Evolutionary conservation across 2,113 vertebrate species (phyloP).

Genomic region (Rallus limicola): DNA sequence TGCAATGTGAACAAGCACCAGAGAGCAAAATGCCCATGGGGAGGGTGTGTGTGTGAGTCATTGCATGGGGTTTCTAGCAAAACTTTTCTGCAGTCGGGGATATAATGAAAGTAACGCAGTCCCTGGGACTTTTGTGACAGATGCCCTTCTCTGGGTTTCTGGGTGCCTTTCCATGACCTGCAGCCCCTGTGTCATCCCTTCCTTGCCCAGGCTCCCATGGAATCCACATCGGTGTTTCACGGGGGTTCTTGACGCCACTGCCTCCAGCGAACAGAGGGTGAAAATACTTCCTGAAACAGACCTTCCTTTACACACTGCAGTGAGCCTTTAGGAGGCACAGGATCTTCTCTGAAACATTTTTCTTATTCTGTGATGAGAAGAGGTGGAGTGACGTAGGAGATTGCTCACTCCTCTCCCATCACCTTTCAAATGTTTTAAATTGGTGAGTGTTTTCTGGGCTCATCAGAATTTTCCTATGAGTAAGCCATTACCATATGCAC

Average conservation of each 20-base stretch:
- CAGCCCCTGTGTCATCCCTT: rapidly evolving
- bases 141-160: neutral
- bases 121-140: neutral
- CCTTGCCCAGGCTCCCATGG: rapidly evolving
- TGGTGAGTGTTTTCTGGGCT: neutral
- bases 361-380: neutral
- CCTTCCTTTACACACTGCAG: neutral
- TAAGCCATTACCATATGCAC: neutral
- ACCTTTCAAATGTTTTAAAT: neutral
- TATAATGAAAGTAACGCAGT: neutral
- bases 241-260: rapidly evolving
- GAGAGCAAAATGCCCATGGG: rapidly evolving
- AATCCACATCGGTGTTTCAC: rapidly evolving
- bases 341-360: neutral
- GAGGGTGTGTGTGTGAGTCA: neutral
- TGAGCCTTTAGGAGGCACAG: rapidly evolving
- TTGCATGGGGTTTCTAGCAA: neutral
- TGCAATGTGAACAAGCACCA: neutral
- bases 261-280: neutral
- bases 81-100: neutral
- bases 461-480: neutral
- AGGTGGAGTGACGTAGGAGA: neutral
- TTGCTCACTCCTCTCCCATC: neutral
- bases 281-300: neutral
- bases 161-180: neutral